Conservation (phyloP, 2,797 vertebrate genomes). For the Oceanodroma leucorhoa region DNA sequence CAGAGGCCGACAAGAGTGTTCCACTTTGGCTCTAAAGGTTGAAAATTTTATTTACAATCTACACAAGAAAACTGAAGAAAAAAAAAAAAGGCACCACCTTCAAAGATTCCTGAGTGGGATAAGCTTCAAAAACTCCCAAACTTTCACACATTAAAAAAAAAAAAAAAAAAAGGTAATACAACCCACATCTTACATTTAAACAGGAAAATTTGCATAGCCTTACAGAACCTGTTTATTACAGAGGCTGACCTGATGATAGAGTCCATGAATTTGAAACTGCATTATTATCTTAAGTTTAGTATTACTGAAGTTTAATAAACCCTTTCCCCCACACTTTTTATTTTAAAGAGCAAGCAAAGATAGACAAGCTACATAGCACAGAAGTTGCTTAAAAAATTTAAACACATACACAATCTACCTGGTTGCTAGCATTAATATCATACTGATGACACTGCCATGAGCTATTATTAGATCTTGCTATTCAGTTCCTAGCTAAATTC, state of each 20-base stretch:
- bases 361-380: neutral
- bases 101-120: constrained; percentile 20
- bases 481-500: neutral
- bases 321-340: neutral
- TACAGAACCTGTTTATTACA: neutral
- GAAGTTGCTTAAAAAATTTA: neutral
- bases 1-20: neutral
- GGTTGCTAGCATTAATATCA: neutral
- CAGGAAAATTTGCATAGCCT: neutral
- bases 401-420: neutral
- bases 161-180: neutral
- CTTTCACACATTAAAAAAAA: neutral
- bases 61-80: neutral
- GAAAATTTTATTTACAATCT: neutral
- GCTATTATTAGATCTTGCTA: neutral
- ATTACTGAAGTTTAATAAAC: neutral
- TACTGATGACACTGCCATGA: neutral
- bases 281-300: neutral
- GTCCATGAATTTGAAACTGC: neutral
- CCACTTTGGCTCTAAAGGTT: neutral
- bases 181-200: neutral
- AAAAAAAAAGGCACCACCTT: constrained; percentile 40
- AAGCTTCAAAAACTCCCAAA: neutral
- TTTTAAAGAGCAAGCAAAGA: neutral
- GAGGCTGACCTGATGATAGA: accelerated